A percentile compares a stretch with the other conserved stretches of the same genome.
Evolutionary conservation across 2,797 vertebrate genomes (phyloP).

Genomic region (Falco columbarius): DNA sequence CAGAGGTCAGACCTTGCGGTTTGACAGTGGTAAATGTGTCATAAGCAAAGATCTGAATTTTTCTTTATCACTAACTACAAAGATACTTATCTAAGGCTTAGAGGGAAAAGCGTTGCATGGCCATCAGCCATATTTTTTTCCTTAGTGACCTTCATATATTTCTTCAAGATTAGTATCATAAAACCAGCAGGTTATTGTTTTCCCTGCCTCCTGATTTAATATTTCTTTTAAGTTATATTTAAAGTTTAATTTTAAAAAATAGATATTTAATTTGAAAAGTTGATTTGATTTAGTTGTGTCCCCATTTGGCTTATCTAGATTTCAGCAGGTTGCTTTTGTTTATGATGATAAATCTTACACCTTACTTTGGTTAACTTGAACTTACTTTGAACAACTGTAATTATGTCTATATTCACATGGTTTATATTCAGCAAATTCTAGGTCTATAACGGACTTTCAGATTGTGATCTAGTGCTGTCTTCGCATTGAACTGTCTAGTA

Average conservation of each 20-base stretch:
- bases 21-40: background rate
- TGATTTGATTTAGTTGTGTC: background rate
- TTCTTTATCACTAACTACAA: background rate
- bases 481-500: background rate
- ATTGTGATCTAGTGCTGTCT: background rate
- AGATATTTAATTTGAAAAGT: background rate
- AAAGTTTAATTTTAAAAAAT: background rate
- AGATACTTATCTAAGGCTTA: background rate
- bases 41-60: background rate
- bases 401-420: background rate
- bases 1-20: background rate
- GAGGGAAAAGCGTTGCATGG: background rate
- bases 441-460: background rate
- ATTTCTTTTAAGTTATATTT: background rate
- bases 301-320: background rate
- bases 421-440: background rate
- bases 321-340: background rate
- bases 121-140: background rate
- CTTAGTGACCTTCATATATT: background rate
- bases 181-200: background rate
- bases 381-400: background rate
- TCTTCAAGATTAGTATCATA: background rate
- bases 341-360: background rate
- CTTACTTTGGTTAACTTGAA: background rate
- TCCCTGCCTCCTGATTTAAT: background rate